phyloP scores from a whole-genome alignment of 2,888 invertebrate species.

The Nomada hirtipes region DNA sequence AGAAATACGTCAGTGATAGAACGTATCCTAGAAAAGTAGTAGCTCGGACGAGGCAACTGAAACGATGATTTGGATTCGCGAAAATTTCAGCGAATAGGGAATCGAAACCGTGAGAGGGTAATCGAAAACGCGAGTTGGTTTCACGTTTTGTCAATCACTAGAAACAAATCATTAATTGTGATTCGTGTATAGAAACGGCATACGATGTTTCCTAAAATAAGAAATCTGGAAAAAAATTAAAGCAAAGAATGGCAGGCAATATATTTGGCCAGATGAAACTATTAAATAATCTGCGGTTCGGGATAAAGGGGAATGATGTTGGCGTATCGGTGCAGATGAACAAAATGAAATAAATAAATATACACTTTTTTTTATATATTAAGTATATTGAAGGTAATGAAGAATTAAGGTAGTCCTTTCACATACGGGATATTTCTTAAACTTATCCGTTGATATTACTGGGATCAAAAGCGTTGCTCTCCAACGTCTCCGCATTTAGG shows the following conservation, averaged over 20 bases:
- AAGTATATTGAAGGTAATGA: too few relatives aligned
- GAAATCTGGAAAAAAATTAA: neutral
- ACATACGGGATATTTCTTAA: neutral
- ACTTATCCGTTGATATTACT: neutral
- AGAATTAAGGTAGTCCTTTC: too few relatives aligned
- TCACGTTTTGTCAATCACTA: neutral
- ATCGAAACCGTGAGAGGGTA: neutral
- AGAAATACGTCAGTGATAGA: neutral
- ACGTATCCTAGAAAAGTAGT: neutral
- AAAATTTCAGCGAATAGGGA: neutral
- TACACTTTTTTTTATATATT: too few relatives aligned
- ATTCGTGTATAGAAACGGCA: neutral
- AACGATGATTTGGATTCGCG: constrained; percentile 12
- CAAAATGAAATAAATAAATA: too few relatives aligned
- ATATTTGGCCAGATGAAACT: too few relatives aligned
- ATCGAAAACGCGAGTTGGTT: neutral
- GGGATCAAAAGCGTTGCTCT: neutral
- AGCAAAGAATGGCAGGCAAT: too few relatives aligned
- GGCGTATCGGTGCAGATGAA: too few relatives aligned
- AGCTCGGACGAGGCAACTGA: neutral
- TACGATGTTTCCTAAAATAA: neutral
- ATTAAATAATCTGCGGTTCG: too few relatives aligned
- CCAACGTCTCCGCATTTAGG: neutral
- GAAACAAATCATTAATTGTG: neutral
- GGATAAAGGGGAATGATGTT: too few relatives aligned